phyloP scores from a whole-genome alignment of 2,113 vertebrate genomes.

The Brienomyrus brachyistius region DNA sequence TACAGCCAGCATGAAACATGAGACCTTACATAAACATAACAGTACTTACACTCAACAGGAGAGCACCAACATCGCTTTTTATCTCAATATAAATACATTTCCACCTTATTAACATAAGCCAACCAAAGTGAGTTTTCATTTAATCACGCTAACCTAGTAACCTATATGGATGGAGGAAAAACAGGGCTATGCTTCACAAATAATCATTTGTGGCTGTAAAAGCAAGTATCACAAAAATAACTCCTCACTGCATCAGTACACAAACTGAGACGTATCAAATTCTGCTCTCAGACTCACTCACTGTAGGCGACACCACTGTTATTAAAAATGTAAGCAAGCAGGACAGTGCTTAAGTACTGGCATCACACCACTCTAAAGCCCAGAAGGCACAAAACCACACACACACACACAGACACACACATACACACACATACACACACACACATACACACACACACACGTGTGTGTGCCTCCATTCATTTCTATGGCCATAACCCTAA shows the following conservation, averaged over 20 bases:
- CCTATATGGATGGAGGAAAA: neutral
- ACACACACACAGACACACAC: neutral
- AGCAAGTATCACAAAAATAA: neutral
- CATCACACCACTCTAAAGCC: neutral
- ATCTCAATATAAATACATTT: neutral
- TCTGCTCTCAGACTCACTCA: neutral
- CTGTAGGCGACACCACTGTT: neutral
- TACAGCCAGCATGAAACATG: neutral
- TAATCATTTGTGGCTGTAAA: neutral
- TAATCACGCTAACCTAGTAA: neutral
- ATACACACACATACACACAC: neutral
- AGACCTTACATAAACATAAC: neutral
- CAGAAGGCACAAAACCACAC: neutral
- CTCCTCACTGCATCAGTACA: neutral
- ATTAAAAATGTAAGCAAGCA: neutral
- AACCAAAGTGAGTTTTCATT: neutral
- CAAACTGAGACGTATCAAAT: constrained; percentile 4
- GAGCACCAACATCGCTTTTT: neutral
- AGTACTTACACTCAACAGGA: neutral
- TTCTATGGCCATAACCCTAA: neutral
- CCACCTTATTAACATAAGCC: neutral
- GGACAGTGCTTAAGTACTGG: neutral
- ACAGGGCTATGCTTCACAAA: neutral
- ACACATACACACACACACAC: neutral
- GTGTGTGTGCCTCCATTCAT: neutral